A percentile compares a stretch with the other conserved stretches of the same genome.
phyloP scores from a whole-genome alignment of 2,888 invertebrate genomes.

The Belgica antarctica region DNA sequence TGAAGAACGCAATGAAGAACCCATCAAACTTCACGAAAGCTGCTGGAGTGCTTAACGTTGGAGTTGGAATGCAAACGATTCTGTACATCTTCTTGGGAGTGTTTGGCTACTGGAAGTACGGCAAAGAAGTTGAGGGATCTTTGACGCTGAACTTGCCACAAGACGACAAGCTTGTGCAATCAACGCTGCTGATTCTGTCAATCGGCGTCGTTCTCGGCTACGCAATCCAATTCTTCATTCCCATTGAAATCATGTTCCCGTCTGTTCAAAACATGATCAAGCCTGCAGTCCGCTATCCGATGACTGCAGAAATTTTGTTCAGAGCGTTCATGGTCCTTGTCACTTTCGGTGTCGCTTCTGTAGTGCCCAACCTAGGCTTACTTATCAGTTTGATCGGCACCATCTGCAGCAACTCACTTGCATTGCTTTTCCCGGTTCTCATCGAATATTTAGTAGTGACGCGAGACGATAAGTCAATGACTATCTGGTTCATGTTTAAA shows the following conservation, averaged over 20 bases:
- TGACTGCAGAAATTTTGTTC: slow-evolving; percentile 67
- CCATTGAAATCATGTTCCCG: slow-evolving; percentile 87
- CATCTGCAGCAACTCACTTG: slow-evolving; percentile 81
- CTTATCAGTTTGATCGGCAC: slow-evolving; percentile 92
- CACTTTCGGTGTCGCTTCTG: slow-evolving; percentile 79
- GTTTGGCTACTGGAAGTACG: slow-evolving; percentile 85
- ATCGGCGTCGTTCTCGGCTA: slow-evolving; percentile 85
- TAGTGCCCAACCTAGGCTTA: slow-evolving; percentile 78
- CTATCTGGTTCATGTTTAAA: slow-evolving; percentile 58
- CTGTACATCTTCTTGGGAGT: slow-evolving; percentile 82
- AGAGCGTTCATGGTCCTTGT: slow-evolving; percentile 70
- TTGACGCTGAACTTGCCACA: slow-evolving; percentile 82
- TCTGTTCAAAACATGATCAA: slow-evolving; percentile 59
- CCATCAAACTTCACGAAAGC: slow-evolving; percentile 75
- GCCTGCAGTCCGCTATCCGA: slow-evolving; percentile 58
- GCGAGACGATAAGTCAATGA: slow-evolving; percentile 51
- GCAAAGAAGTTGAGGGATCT: slow-evolving; percentile 75
- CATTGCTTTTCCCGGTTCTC: slow-evolving; percentile 83
- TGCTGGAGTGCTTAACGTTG: slow-evolving; percentile 83
- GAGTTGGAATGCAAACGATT: slow-evolving; percentile 76
- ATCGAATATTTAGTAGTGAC: slow-evolving; percentile 70
- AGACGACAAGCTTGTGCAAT: slow-evolving; percentile 67
- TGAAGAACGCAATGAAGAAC: slow-evolving; percentile 78
- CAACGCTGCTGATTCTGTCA: slow-evolving; percentile 78
- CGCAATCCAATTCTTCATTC: slow-evolving; percentile 93